Evolutionary conservation across 2,797 vertebrate species (phyloP), one percentile per base, ranked within the genome.

Genomic region (Tenualosa ilisha): DNA sequence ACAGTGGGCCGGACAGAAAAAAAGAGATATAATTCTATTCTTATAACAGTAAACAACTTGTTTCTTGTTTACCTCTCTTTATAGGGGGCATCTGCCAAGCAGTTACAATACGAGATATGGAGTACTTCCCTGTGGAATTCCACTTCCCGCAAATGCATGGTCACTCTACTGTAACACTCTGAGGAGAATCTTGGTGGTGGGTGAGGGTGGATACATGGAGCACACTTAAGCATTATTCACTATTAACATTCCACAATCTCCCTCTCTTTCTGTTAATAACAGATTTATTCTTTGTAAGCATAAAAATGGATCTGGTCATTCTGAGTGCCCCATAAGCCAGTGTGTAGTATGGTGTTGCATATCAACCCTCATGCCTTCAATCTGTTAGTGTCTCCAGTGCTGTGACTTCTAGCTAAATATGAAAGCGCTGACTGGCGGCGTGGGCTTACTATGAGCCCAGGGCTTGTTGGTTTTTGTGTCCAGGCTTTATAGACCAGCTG

Each of bases 401-500:
- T 43, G 72, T 79, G 72, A 79, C 72, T 79, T 79, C 72, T 46
- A 46, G 40, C 40, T 79, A 79, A 79, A 79, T 46, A 37, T 43
- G 37, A 79, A 46, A 79, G 72, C 72, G 72, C 72, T 79, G 72
- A 79, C 72, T 79, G 72, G 85, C 82, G 51, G 53, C 54, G 81
- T 86, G 82, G 86, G 86, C 59, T 82, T 85, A 87, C 83, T 86
- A 89, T 87, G 87, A 87, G 86, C 82, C 83, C 53, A 61, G 87
- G 87, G 87, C 83, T 89, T 85, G 88, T 87, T 89, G 85, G 86
- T 84, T 89, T 88, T 90, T 85, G 85, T 89, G 81, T 86, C 82
- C 84, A 82, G 85, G 86, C 82, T 89, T 86, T 88, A 84, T 87
- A 81, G 84, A 89, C 90, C 90, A 91, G 90, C 90, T 91, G 90